Evolutionary conservation across 2,113 vertebrate genomes (phyloP).

Genomic region (Tringa solitaria): DNA sequence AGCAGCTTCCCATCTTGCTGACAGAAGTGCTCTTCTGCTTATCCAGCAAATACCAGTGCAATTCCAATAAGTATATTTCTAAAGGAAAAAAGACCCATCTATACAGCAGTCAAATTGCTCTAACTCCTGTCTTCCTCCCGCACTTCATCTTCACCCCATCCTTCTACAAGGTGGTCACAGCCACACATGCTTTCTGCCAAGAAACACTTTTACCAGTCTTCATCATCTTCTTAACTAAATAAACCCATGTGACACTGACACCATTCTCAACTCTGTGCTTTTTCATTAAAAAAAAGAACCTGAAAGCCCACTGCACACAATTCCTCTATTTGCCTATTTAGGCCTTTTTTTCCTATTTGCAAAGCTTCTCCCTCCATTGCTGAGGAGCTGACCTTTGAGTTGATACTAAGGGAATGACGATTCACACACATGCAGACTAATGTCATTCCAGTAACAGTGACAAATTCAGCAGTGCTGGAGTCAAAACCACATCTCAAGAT

Average conservation of each 20-base stretch:
- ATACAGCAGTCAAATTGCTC: neutral
- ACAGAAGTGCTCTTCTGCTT: conserved; percentile 14
- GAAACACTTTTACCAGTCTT: neutral
- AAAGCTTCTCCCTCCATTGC: neutral
- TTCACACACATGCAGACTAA: neutral
- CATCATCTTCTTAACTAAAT: neutral
- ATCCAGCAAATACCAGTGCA: neutral
- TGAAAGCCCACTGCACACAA: neutral
- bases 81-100: neutral
- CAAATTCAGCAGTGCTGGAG: neutral
- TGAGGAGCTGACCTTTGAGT: neutral
- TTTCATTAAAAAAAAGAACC: neutral
- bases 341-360: neutral
- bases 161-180: neutral
- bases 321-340: neutral
- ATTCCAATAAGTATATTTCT: neutral
- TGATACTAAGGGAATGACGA: neutral
- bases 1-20: conserved; percentile 29
- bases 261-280: too few relatives aligned
- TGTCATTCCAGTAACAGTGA: neutral
- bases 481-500: neutral
- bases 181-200: neutral
- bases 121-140: neutral
- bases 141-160: neutral
- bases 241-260: neutral